Evolutionary conservation across 2,888 invertebrate species (phyloP), one percentile per base, ranked within the genome.

Genomic region (Pammene fasciana): DNA sequence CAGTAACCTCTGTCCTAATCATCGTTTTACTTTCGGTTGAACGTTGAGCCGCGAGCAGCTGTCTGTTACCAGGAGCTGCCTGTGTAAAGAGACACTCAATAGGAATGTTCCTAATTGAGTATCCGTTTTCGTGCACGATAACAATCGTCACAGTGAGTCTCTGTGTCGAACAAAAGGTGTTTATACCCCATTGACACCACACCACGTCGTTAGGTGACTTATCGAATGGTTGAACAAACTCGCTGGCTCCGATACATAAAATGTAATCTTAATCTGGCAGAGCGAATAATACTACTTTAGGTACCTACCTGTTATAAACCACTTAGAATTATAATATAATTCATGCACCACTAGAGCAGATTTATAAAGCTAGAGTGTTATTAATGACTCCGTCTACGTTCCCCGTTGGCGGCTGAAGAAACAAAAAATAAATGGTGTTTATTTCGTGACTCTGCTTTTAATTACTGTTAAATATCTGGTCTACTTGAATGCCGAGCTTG

Each of bases 311-410:
- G 26, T 66, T 41, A 68, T 68, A 62, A 55, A 67, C 54, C 52
- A 52, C 16, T 1, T 56, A 38, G 38, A 57, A 57, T 41, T 36
- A 11, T 59, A 57, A 52, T 65, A 38, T 54, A 38, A 55, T 54
- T 54, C 57, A 54, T 54, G 52, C 59, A 45, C 34, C 38, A 65
- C 13, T 41, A 43, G 56, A 60, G 36, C 36, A 59, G 46, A 70
- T 70, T 60, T 65, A 65, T 65, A 65, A 48, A 38, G 14, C 60
- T 65, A 60, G 16, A 48, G 38, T 60, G 26, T 65, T 70, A 70
- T 70, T 70, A 65, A 70, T 65, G 54, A 65, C 38, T 46, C 45
- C 48, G 67, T 36, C 36, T 60, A 10, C 50, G 55, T 46, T 48
- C 43, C 48, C 14, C 50, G 62, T 16, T 68, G 62, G 56, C 62